Base-by-base conservation (phyloP, 2,113 vertebrate genomes). In the Tauraco erythrolophus region DNA sequence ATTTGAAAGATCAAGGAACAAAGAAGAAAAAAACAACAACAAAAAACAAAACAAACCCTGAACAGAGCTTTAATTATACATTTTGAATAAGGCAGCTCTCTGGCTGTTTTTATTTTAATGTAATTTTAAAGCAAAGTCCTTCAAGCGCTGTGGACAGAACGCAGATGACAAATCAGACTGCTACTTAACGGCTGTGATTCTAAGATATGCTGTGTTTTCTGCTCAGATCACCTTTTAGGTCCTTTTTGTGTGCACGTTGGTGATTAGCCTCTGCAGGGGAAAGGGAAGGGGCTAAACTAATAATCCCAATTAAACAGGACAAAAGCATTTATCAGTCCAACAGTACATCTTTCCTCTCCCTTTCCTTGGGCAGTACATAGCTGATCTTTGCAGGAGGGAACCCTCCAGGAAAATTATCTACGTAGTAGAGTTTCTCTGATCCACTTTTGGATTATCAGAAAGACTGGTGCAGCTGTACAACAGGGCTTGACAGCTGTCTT, bases 81-180 rank as follows among this genome's bases (percentile, higher is more conserved):
- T 50, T 71, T 84, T 92, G 58, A 94, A 68, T 91, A 91, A 78
- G 82, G 48, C 14, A 45, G 30, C 8, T 91, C 39, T 68, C 43
- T 30, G 45, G 28, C 13, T 94, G 33, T 7, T 88, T 87, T 89
- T 61, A 8, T 95, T 84, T 93, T 93, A 92, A 95, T 1, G 6
- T 30, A 84, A 92, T 94, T 96, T 92, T 92, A 90, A 88, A 91
- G 39, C 23, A 71, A 70, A 96, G 11, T 41, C 75, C 89, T 92
- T 90, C 71, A 60, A 93, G 68, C 12, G 0, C 53, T 65, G 37
- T n/a, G 8, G 22, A 95, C 41, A 72, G 14, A 92, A 78, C 6
- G 10, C 5, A 75, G 60, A 51, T 31, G n/a, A 66, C 74, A 91
- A 92, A 81, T 81, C 71, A 84, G 54, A 69, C 22, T 62, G n/a